These are phyloP conservation scores for Craterocephalus amniculus DNA, from an alignment of 2,797 vertebrate species.

Conservation along the genomic window DNA sequence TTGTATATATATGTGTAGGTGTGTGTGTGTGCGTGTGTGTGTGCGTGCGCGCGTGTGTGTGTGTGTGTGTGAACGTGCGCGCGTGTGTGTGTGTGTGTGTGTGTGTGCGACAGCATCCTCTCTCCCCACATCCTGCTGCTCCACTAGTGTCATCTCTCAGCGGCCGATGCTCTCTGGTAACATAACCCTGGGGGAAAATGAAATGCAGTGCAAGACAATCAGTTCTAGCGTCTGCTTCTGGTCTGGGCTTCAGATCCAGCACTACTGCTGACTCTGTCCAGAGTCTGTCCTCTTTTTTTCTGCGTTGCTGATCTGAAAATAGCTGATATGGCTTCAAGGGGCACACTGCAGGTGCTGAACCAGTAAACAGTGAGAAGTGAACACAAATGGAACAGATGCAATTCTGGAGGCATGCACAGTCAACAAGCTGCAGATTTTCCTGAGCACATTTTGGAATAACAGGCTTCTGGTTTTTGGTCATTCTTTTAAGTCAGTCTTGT, in stretches of 20 bases:
- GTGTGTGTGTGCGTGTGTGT: background rate
- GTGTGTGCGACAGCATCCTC: slow-evolving; percentile 33
- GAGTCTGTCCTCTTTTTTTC: slow-evolving; percentile 32
- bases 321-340: slow-evolving; percentile 23
- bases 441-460: too few species aligned
- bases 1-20: too few species aligned
- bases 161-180: slow-evolving; percentile 53
- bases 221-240: slow-evolving; percentile 53
- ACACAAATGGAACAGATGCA: slow-evolving; percentile 7
- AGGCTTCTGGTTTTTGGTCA: too few species aligned
- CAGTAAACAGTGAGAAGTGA: slow-evolving; percentile 14
- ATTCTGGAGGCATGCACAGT: too few species aligned
- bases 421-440: too few species aligned
- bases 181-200: slow-evolving; percentile 68
- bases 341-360: slow-evolving; percentile 24
- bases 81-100: too few species aligned
- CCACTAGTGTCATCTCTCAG: slow-evolving; percentile 64
- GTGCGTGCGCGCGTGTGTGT: background rate
- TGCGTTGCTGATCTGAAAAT: slow-evolving; percentile 44
- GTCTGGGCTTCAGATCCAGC: slow-evolving; percentile 40
- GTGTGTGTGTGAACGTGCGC: slow-evolving; percentile 1
- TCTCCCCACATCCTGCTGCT: slow-evolving; percentile 60
- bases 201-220: slow-evolving; percentile 58
- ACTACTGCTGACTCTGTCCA: slow-evolving; percentile 26
- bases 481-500: too few species aligned